Evolutionary conservation across 2,888 invertebrate genomes (phyloP), one percentile per base, ranked within the genome.

Genomic region (Tenthredo amoena): DNA sequence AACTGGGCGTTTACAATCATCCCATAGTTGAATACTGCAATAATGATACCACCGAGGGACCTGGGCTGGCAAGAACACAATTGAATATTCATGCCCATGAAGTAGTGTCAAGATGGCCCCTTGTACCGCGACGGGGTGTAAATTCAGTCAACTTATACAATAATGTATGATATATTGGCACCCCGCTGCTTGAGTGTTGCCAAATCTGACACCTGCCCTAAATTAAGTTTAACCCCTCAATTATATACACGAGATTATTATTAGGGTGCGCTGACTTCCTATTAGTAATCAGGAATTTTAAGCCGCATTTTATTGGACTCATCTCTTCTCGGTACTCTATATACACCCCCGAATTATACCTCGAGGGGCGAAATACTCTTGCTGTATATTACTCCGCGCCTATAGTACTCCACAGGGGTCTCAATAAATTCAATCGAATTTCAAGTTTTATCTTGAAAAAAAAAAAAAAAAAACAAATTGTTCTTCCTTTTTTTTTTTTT

Each of bases 241-340:
- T 83, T 83, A 83, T 68, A 65, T 37, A 40, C 31, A 26, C 68
- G 68, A 47, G 55, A 55, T 47, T 47, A 47, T 47, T 71, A 83
- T 83, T 50, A 71, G 83, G 83, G 68, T 62, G 71, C 68, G 83
- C 47, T 83, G 83, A 83, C 83, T 83, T 83, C 83, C 83, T 83
- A 83, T 83, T 83, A 83, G 85, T 50, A 76, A 43, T 58, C 79
- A 84, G 85, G 85, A 85, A 85, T 85, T 50, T 85, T 85, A 84
- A 85, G 85, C 84, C 85, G 55, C 83, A 65, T 84, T 85, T 85
- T 82, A 85, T 85, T 85, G 65, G 83, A 83, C 65, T 43, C 83
- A 77, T 77, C 77, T 50, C 9, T 12, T 15, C 31, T 31, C 50
- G 9, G 10, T 21, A 21, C 40, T n/a, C 9, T 43, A 21, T 43